Evolutionary conservation across 2,797 vertebrate genomes (phyloP), one percentile per base, ranked within the genome.

Genomic region (Hyperoplus lanceolatus): DNA sequence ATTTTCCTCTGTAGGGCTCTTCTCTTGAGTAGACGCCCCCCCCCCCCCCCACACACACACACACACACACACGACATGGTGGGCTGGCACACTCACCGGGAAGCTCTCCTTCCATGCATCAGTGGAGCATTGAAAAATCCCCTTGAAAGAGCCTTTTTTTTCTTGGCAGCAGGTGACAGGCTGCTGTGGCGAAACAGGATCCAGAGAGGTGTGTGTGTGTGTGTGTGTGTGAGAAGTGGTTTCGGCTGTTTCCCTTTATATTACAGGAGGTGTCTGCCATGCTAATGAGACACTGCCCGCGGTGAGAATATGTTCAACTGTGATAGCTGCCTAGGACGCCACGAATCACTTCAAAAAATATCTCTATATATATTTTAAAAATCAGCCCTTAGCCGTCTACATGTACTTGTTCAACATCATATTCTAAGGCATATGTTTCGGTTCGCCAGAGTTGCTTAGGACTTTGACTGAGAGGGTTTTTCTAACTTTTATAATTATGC

Each of bases 131-230:
- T 63, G 77, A 61, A 51, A 84, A 86, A 84, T 85, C 82, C 53
- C 54, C 55, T 81, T 75, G 87, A 88, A 79, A 54, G 63, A 6
- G 29, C 29, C 3, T 29, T 29, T 29, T 29, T 29, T 29, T 50
- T 83, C 53, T 61, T 76, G 83, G 85, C 81, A 85, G 88, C 85
- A 85, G 84, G 83, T 80, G 76, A 87, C 9, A 55, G 57, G 73
- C 77, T 7, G 21, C 75, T 51, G 69, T 77, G 70, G 87, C 9
- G n/a, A 75, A 68, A 41, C 68, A 9, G 80, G 61, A 81, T 83
- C 15, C 1, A 16, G 76, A 68, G 78, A 83, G 72, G 72, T 66
- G 80, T 53, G 62, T 79, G 79, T 70, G 18, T 79, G 79, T 70
- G 18, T 66, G 78, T 53, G 65, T 74, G 79, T 67, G 18, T 79